Base-by-base conservation (phyloP, 2,888 invertebrate species). In the Phengaris alcon region DNA sequence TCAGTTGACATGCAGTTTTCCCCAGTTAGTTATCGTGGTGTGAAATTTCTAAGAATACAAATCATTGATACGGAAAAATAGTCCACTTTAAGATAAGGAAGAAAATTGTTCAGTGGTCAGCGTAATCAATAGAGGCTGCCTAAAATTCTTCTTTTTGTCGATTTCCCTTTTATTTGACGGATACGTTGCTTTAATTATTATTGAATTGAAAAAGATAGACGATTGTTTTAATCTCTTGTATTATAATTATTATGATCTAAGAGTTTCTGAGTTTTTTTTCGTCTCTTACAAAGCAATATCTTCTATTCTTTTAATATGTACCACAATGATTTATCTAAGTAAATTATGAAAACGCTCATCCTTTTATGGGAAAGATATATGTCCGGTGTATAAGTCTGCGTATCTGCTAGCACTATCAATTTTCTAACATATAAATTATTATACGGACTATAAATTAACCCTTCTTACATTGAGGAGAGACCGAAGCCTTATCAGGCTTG, bases 61-160 rank as follows among this genome's bases (percentile, higher is more conserved):
- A 72, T 52, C 72, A 72, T 54, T 72, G 72, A 72, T 72, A 54
- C 51, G 72, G 72, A 72, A 72, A 72, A 72, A 72, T 52, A 72
- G 72, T 72, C 72, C 72, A 72, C 52, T 72, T 52, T 72, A 72
- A 72, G 72, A 72, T 72, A 72, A 72, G 72, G 72, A 72, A 52
- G 70, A 35, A 70, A 52, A 72, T 72, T 72, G 72, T 64, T 74
- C 68, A 74, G 74, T 51, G 75, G 69, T 70, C 68, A 75, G 46
- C 12, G 52, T 69, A 75, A 68, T 57, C 69, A 69, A 75, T 70
- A 46, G 44, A 13, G 59, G 74, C 48, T 44, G 73, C 64, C 68
- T 2, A 54, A n/a, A 44, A 68, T 12, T 44, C 48, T 68, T 68
- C 59, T 74, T 64, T 54, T 48, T 48, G 15, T 69, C 15, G 15